Percentiles rank a stretch among this genome's conserved stretches.
Conservation (phyloP, 2,888 invertebrate species). For the Lasius platythorax region DNA sequence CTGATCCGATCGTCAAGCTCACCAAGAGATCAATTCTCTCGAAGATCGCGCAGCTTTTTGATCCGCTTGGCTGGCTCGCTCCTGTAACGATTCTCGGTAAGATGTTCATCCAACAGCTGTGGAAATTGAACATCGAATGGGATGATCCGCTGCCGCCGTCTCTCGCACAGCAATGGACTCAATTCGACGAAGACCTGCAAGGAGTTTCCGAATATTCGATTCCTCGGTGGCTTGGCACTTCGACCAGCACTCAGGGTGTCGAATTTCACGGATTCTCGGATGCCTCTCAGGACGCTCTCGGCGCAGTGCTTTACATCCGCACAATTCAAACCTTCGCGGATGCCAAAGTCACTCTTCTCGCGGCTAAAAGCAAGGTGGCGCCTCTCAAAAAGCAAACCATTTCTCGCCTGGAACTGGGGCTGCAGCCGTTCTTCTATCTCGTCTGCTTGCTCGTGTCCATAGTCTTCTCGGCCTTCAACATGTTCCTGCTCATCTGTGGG, state of each 20-base stretch:
- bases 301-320: background rate
- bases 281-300: background rate
- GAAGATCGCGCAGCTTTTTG: background rate
- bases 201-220: background rate
- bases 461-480: background rate
- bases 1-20: background rate
- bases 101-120: background rate
- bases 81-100: background rate
- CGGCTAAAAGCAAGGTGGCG: slow-evolving; percentile 1
- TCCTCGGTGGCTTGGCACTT: background rate
- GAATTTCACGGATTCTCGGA: background rate
- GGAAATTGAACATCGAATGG: background rate
- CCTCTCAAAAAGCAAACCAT: background rate
- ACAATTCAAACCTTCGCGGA: background rate
- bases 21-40: background rate
- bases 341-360: background rate
- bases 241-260: background rate
- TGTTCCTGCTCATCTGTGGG: background rate
- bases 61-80: slow-evolving; percentile 16
- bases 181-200: background rate
- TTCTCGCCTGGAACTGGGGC: background rate
- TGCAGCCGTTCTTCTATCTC: background rate
- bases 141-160: background rate
- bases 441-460: background rate
- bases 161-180: background rate